Conservation (phyloP, 2,797 vertebrate genomes). For the Clamator glandarius region DNA sequence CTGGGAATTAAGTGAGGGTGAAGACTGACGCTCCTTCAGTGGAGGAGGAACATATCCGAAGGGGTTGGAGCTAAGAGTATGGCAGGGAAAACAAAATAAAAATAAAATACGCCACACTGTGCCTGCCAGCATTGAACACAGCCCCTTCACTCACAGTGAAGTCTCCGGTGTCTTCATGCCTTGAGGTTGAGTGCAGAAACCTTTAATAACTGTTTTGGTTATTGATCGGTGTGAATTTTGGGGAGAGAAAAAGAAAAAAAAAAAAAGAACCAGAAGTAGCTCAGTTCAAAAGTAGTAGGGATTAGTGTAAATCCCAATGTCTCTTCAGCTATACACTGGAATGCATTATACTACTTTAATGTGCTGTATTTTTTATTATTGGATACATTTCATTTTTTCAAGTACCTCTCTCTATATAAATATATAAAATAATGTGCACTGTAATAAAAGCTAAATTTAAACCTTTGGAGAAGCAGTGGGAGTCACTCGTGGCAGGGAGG, state of each 20-base stretch:
- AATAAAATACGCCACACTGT: conserved; percentile 39
- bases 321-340: conserved; percentile 87
- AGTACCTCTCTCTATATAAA: conserved; percentile 81
- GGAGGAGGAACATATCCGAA: neutral
- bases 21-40: conserved; percentile 2
- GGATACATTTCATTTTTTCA: conserved; percentile 86
- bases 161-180: conserved; percentile 72
- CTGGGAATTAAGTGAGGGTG: conserved; percentile 19
- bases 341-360: conserved; percentile 88
- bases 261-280: conserved; percentile 17
- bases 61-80: conserved; percentile 36
- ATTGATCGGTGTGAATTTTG: conserved; percentile 62
- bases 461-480: neutral
- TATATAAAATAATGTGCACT: conserved; percentile 81
- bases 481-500: neutral
- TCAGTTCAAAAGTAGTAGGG: conserved; percentile 67
- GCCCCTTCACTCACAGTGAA: conserved; percentile 66
- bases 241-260: neutral
- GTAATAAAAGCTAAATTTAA: conserved; percentile 80
- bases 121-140: conserved; percentile 65
- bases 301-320: conserved; percentile 70
- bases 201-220: conserved; percentile 66
- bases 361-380: conserved; percentile 95
- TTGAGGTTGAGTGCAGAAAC: conserved; percentile 62
- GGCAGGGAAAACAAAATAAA: conserved; percentile 67